These are phyloP conservation scores for Drosophila subsilvestris DNA, from an alignment of 2,888 invertebrate species.

Conservation along the genomic window DNA sequence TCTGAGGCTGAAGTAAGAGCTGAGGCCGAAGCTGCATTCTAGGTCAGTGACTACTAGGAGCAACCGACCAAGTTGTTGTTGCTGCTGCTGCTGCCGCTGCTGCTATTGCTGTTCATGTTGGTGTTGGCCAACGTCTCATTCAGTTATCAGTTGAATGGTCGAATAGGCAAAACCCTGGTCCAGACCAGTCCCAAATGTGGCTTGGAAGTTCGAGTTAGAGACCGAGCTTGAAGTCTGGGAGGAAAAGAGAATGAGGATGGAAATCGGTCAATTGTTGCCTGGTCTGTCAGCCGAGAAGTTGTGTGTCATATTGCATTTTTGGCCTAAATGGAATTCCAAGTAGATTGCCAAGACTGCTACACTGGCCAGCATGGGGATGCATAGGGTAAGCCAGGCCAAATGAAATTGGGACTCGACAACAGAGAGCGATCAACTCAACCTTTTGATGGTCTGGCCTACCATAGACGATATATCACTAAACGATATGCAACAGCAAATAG, in stretches of 20 bases:
- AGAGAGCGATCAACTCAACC: slow-evolving; percentile 14
- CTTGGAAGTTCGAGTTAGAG: slow-evolving; percentile 9
- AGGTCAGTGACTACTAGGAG: slow-evolving; percentile 70
- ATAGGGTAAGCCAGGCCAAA: slow-evolving; percentile 23
- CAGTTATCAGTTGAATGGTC: slow-evolving; percentile 62
- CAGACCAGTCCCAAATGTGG: slow-evolving; percentile 16
- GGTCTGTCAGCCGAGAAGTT: slow-evolving; percentile 62
- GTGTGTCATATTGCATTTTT: slow-evolving; percentile 51
- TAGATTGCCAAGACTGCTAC: slow-evolving; percentile 30
- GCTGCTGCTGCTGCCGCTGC: slow-evolving; percentile 41
- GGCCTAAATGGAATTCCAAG: slow-evolving; percentile 50
- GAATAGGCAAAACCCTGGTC: slow-evolving; percentile 23
- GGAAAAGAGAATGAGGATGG: slow-evolving; percentile 30
- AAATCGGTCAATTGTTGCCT: slow-evolving; percentile 77
- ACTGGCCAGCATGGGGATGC: slow-evolving; percentile 4
- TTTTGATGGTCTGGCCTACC: slow-evolving; percentile 23
- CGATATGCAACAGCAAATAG: not conserved
- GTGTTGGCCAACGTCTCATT: slow-evolving; percentile 77
- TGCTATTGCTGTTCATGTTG: slow-evolving; percentile 39
- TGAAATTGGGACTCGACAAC: slow-evolving; percentile 36
- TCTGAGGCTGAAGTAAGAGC: slow-evolving; percentile 15
- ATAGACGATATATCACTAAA: too few relatives aligned
- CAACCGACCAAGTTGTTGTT: slow-evolving; percentile 42
- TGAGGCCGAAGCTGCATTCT: slow-evolving; percentile 64
- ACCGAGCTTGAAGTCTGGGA: slow-evolving; percentile 34